Conservation (phyloP, 2,888 invertebrate genomes). For the Perdita meconis region DNA sequence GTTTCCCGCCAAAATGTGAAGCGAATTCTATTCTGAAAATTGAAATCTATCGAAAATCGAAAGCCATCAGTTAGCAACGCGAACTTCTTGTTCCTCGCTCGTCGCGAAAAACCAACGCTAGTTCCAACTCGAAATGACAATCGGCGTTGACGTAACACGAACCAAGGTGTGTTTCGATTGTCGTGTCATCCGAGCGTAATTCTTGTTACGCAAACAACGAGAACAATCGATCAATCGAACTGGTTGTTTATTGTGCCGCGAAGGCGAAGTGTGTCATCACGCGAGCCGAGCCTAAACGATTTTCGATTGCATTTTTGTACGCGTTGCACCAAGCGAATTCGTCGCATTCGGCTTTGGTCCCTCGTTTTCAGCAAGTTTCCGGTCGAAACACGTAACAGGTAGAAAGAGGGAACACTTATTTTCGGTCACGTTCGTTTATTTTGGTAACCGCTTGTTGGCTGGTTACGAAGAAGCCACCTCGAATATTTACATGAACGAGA, state of each 20-base stretch:
- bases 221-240: constrained; percentile 43
- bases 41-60: too few relatives aligned
- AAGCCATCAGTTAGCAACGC: not conserved
- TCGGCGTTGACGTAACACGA: constrained; percentile 37
- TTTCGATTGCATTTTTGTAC: not conserved
- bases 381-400: constrained; percentile 38
- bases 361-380: constrained; percentile 32
- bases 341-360: constrained; percentile 1
- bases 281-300: not conserved
- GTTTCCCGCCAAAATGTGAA: too few relatives aligned
- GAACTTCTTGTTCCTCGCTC: constrained; percentile 1
- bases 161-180: constrained; percentile 54
- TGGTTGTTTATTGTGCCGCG: constrained; percentile 38
- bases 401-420: constrained; percentile 45
- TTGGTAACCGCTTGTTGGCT: constrained; percentile 33
- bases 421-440: constrained; percentile 47
- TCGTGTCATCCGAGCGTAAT: constrained; percentile 14
- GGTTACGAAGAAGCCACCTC: constrained; percentile 12
- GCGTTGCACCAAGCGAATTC: not conserved
- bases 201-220: constrained; percentile 47
- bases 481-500: constrained; percentile 17
- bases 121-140: constrained; percentile 31
- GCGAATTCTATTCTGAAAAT: too few relatives aligned
- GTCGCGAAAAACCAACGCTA: constrained; percentile 9
- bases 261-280: constrained; percentile 21